These are phyloP conservation scores for Taphrorychus bicolor DNA, from an alignment of 2,888 invertebrate species.

Conservation along the genomic window DNA sequence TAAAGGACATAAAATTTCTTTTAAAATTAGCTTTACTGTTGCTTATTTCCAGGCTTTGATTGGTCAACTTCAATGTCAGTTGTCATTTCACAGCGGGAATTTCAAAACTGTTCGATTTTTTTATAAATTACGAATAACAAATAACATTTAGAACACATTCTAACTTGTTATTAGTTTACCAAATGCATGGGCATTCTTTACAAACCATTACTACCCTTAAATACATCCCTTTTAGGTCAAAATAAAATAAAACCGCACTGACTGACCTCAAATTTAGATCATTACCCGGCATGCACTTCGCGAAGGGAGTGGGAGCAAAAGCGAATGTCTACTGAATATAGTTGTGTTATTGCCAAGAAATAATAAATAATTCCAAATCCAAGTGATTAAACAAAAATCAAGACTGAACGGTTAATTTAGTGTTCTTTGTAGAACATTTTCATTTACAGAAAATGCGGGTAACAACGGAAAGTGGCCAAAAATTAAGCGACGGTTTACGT, in stretches of 20 bases:
- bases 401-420: background rate
- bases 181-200: too few relatives aligned
- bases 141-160: too few relatives aligned
- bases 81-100: too few relatives aligned
- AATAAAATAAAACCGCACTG: background rate
- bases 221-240: background rate
- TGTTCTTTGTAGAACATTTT: background rate
- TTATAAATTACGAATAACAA: too few relatives aligned
- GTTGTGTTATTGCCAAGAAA: conserved; percentile 47
- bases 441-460: conserved; percentile 50
- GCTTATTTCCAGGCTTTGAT: too few relatives aligned
- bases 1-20: too few relatives aligned
- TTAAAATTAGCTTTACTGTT: too few relatives aligned
- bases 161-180: too few relatives aligned
- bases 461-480: conserved; percentile 18
- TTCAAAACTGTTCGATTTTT: too few relatives aligned
- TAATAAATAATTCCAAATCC: conserved; percentile 37
- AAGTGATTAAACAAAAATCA: conserved; percentile 36
- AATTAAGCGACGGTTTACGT: conserved; percentile 52
- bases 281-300: conserved; percentile 57
- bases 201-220: too few relatives aligned
- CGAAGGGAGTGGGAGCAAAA: conserved; percentile 56
- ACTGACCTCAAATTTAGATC: background rate
- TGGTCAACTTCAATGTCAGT: too few relatives aligned
- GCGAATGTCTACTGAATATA: conserved; percentile 52